These are phyloP conservation scores for Merodon equestris DNA, from an alignment of 2,888 invertebrate species.

Conservation along the genomic window DNA sequence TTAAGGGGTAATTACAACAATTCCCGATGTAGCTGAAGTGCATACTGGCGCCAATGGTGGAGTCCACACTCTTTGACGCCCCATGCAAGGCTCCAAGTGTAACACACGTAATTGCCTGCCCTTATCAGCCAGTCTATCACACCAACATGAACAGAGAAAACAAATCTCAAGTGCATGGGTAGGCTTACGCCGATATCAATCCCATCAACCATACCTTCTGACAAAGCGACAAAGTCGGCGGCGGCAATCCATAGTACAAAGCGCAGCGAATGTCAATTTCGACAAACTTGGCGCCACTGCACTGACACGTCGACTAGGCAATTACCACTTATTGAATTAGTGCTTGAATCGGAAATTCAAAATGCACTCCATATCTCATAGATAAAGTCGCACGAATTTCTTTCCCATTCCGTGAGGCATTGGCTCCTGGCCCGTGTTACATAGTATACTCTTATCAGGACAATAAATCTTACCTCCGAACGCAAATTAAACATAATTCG, in stretches of 20 bases:
- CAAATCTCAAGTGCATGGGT: constrained; percentile 53
- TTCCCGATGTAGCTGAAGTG: constrained; percentile 13
- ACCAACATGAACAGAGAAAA: constrained; percentile 51
- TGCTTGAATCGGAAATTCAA: constrained; percentile 49
- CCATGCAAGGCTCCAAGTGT: constrained; percentile 17
- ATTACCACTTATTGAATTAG: constrained; percentile 61
- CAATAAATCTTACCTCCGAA: constrained; percentile 37
- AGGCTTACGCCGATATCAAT: constrained; percentile 40
- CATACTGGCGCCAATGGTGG: constrained; percentile 46
- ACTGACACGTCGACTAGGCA: constrained; percentile 58
- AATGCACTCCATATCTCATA: constrained; percentile 14
- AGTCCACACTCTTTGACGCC: constrained; percentile 25
- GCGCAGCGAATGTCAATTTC: constrained; percentile 32
- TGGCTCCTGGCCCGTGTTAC: background rate
- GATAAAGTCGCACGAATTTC: constrained; percentile 35
- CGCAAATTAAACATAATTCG: constrained; percentile 4
- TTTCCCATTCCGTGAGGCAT: constrained; percentile 33
- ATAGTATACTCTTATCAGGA: constrained; percentile 27
- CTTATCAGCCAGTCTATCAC: constrained; percentile 50
- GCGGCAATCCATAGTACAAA: constrained; percentile 26
- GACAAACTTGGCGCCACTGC: constrained; percentile 66
- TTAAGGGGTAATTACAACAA: too few species aligned
- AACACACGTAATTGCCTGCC: constrained; percentile 39
- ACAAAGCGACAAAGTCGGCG: constrained; percentile 5
- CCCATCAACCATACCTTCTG: constrained; percentile 42